These are phyloP conservation scores for Chamaetylas fuelleborni DNA, from an alignment of 2,113 vertebrate genomes.

Conservation along the genomic window DNA sequence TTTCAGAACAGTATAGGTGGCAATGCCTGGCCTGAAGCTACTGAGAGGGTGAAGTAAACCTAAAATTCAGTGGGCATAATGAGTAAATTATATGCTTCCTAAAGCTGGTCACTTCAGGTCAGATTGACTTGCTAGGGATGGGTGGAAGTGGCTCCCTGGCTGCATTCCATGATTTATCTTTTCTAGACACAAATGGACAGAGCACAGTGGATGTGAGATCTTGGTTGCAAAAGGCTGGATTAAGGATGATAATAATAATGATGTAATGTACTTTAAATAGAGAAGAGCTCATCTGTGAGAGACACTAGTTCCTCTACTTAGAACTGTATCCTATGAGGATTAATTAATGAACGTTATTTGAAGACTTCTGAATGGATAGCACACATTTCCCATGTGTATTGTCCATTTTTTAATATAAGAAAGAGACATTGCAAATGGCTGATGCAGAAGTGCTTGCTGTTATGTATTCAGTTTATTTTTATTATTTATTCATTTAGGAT, in stretches of 20 bases:
- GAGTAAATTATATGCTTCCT: background rate
- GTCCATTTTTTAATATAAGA: background rate
- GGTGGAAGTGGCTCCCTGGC: rapidly evolving
- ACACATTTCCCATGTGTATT: background rate
- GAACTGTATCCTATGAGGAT: background rate
- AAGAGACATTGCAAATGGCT: background rate
- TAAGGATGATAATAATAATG: background rate
- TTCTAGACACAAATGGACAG: background rate
- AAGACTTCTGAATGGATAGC: background rate
- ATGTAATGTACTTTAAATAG: background rate
- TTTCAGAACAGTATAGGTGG: background rate
- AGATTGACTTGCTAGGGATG: background rate
- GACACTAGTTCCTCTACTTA: background rate
- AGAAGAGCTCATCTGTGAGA: background rate
- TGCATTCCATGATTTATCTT: background rate
- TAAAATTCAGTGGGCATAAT: background rate
- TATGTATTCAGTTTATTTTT: background rate
- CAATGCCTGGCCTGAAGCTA: background rate
- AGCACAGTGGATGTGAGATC: background rate
- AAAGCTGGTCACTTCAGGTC: background rate
- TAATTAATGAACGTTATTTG: background rate
- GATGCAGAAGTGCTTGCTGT: background rate
- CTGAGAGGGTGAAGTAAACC: background rate
- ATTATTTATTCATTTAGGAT: background rate
- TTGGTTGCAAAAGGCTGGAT: background rate